Evolutionary conservation across 2,797 vertebrate genomes (phyloP).

Genomic region (Bradypodion pumilum): DNA sequence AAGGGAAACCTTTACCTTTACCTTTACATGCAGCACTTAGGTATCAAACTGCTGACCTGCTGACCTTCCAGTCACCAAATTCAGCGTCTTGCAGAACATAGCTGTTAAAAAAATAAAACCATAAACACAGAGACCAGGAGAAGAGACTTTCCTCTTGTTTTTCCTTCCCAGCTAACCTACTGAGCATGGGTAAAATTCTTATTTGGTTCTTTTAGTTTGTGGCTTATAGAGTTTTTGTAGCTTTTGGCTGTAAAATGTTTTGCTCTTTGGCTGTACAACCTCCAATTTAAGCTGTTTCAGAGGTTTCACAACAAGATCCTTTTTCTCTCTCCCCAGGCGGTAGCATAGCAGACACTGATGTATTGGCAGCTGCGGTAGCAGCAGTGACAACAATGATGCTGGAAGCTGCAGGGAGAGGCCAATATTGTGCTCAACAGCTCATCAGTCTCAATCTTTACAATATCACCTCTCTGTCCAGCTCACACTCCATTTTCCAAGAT

Average conservation of each 20-base stretch:
- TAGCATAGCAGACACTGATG: constrained; percentile 30
- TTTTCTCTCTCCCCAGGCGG: background rate
- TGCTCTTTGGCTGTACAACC: background rate
- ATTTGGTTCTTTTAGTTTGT: background rate
- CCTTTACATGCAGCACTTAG: no score
- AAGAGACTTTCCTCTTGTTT: background rate
- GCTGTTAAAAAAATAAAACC: no score
- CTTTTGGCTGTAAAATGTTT: background rate
- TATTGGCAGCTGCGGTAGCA: constrained; percentile 25
- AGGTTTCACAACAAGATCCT: background rate
- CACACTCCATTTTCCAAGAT: background rate
- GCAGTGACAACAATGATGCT: constrained; percentile 27
- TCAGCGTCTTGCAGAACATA: no score
- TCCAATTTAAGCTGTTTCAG: background rate
- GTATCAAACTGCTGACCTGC: no score
- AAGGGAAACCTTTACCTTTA: no score
- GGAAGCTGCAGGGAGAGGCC: constrained; percentile 53
- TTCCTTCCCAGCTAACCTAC: background rate
- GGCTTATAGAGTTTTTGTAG: background rate
- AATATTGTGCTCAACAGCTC: constrained; percentile 56
- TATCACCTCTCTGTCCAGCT: constrained; percentile 50
- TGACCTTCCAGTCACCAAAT: no score
- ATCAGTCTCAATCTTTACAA: constrained; percentile 56
- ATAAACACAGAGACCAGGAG: background rate
- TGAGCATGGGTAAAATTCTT: background rate